Percentiles rank a stretch among this genome's conserved stretches.
Evolutionary conservation across 2,797 vertebrate species (phyloP).

Genomic region (Hyperoplus lanceolatus): DNA sequence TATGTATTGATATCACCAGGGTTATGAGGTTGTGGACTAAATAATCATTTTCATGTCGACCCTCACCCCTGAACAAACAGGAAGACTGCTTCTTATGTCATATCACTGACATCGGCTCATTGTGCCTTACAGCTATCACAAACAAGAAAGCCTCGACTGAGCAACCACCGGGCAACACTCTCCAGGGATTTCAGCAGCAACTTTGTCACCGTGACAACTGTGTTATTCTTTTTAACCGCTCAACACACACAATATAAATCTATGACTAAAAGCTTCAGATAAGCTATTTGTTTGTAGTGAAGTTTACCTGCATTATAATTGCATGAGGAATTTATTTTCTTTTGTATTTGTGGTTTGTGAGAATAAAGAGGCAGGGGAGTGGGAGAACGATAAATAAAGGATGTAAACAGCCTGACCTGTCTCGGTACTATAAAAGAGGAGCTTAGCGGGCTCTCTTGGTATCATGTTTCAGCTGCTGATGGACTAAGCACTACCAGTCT

Average conservation of each 20-base stretch:
- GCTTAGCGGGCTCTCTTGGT: conserved; percentile 73
- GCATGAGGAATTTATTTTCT: conserved; percentile 10
- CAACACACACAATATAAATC: conserved; percentile 12
- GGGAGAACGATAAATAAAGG: conserved; percentile 72
- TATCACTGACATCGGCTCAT: conserved; percentile 35
- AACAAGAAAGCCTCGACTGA: conserved; percentile 55
- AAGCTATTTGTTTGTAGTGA: conserved; percentile 10
- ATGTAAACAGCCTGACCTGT: conserved; percentile 79
- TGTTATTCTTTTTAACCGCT: background rate
- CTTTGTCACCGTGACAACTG: conserved; percentile 21
- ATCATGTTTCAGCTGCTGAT: conserved; percentile 83
- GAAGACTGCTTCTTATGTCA: conserved; percentile 21
- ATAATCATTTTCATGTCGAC: conserved; percentile 29
- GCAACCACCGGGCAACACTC: conserved; percentile 55
- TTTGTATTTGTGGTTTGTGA: conserved; percentile 40
- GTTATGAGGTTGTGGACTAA: background rate
- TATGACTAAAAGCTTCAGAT: background rate
- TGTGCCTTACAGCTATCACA: conserved; percentile 21
- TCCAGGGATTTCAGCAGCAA: conserved; percentile 45
- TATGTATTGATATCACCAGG: background rate
- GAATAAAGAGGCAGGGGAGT: conserved; percentile 5
- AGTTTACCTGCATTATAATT: conserved; percentile 17
- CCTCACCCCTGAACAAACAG: conserved; percentile 29
- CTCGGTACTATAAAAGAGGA: conserved; percentile 77
- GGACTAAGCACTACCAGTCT: conserved; percentile 83